Conservation (phyloP, 2,888 invertebrate genomes). For the Masnerella sp. region DNA sequence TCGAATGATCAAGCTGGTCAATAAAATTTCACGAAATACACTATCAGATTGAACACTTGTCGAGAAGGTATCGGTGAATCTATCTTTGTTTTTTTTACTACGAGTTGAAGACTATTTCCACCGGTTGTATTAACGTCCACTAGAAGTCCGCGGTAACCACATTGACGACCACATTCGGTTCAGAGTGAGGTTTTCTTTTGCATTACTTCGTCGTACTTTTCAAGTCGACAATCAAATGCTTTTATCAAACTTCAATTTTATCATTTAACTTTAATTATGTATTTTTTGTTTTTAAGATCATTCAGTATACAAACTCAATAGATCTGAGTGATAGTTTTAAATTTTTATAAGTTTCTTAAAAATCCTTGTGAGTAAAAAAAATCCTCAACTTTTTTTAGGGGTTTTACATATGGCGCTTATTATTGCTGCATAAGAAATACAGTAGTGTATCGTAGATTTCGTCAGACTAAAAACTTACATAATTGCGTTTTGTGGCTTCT, state of each 20-base stretch:
- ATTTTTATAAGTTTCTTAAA: too few relatives aligned
- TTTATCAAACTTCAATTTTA: conserved; percentile 29
- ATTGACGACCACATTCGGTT: conserved; percentile 44
- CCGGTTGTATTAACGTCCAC: conserved; percentile 39
- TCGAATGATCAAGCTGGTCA: conserved; percentile 11
- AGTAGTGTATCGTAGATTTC: too few relatives aligned
- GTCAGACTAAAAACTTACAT: too few relatives aligned
- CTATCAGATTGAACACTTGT: conserved; percentile 18
- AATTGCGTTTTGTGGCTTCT: too few relatives aligned
- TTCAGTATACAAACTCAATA: too few relatives aligned
- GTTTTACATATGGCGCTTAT: too few relatives aligned
- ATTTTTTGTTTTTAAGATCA: not conserved
- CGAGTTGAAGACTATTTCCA: conserved; percentile 45
- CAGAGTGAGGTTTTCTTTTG: conserved; percentile 47
- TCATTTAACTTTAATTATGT: conserved; percentile 22
- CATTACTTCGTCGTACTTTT: conserved; percentile 48
- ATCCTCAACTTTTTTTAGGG: too few relatives aligned
- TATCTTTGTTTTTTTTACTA: conserved; percentile 46
- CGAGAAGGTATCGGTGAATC: conserved; percentile 49
- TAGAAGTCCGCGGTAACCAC: conserved; percentile 47
- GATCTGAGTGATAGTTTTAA: too few relatives aligned
- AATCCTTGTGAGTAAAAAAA: too few relatives aligned
- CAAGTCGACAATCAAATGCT: conserved; percentile 49
- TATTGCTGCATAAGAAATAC: too few relatives aligned
- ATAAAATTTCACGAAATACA: conserved; percentile 25